Base-by-base conservation (phyloP, 2,888 invertebrate species). In the Coleophora deauratella region DNA sequence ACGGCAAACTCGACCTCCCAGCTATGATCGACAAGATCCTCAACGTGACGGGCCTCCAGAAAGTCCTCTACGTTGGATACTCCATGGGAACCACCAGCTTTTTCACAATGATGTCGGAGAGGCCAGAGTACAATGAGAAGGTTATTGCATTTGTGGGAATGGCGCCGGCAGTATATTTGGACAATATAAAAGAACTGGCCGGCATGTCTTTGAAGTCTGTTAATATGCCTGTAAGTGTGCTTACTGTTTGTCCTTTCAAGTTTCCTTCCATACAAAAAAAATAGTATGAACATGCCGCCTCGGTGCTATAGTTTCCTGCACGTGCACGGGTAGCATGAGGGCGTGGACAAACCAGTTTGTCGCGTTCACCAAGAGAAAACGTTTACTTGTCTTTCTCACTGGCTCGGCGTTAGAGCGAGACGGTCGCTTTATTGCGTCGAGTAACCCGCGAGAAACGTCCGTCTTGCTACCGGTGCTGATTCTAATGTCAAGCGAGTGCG, bases 61-160 rank as follows among this genome's bases (percentile, higher is more conserved):
- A 70, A 49, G n/a, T 86, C 32, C 56, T 88, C 48, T 89, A 85
- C 71, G 58, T 90, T 13, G 90, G 89, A 1, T 88, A 89, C 63
- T 89, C 89, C 1, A 81, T 90, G 76, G 90, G 89, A 1, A 79
- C 86, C 4, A 86, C 88, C 27, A 81, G 75, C 6, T 87, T 86
- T 51, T 85, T 89, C 66, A 85, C 88, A 44, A 88, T 87, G 76
- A 70, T 87, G 56, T 74, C 87, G 0, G 73, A 80, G 46, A 70
- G 70, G 42, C 89, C 89, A 0, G 86, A 89, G 49, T 86, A 87
- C 53, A 88, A 89, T 31, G 67, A 75, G 3, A 87, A 85, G 44
- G 50, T 89, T 6, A 64, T 85, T 10, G 66, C 87, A 0, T 87
- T 86, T 55, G 66, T 89, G 1, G 86, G 72, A 0, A 55, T 89